Evolutionary conservation across 2,113 vertebrate species (phyloP).

Genomic region (Stigmatopora argus): DNA sequence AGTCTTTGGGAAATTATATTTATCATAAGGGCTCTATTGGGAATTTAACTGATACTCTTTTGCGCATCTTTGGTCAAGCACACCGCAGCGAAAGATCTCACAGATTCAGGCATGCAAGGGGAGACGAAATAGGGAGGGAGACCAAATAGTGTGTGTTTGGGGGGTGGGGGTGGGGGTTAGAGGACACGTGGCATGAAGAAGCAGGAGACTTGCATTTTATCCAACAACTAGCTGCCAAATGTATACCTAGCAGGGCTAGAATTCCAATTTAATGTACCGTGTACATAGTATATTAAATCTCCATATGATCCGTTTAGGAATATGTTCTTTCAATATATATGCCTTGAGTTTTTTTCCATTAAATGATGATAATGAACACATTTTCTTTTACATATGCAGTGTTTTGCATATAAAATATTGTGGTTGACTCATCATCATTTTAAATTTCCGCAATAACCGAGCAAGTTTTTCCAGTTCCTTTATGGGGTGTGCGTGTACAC

Average conservation of each 20-base stretch:
- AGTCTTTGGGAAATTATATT: too few species aligned
- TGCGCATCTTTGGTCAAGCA: not conserved
- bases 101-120: not conserved
- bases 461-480: not conserved
- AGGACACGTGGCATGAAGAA: not conserved
- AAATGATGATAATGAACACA: too few species aligned
- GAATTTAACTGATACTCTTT: not conserved
- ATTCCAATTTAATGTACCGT: not conserved
- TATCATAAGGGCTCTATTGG: not conserved
- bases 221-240: not conserved
- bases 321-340: not conserved
- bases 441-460: not conserved
- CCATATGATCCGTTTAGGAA: not conserved
- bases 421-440: not conserved
- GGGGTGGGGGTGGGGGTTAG: not conserved
- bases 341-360: not conserved
- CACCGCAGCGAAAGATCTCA: not conserved
- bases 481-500: conserved; percentile 27
- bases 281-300: too few species aligned
- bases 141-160: not conserved
- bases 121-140: not conserved
- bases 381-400: too few species aligned
- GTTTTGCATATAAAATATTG: too few species aligned
- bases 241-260: not conserved
- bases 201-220: not conserved